Evolutionary conservation across 1,140 invertebrate genomes (phyloP).

Genomic region (Drosophila willistoni): DNA sequence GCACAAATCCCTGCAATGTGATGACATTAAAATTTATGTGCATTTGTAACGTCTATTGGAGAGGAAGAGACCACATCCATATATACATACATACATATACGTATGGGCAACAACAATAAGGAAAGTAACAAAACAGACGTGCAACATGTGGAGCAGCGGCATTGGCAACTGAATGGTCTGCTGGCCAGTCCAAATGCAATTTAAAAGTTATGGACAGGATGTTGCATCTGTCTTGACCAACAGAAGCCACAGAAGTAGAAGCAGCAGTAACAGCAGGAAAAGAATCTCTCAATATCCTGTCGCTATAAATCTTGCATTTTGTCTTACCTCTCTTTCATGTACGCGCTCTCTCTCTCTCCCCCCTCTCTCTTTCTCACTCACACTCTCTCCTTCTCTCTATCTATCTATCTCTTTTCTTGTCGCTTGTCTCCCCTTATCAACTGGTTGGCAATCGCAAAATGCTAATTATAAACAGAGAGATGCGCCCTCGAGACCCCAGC

Average conservation of each 20-base stretch:
- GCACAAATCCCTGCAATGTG: conserved; percentile 65
- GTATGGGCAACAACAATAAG: not conserved
- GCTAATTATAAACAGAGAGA: conserved; percentile 75
- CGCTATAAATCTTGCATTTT: conserved; percentile 75
- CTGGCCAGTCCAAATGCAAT: conserved; percentile 50
- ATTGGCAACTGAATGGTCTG: conserved; percentile 17
- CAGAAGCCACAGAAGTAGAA: conserved; percentile 14
- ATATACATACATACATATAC: not conserved
- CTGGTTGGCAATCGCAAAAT: conserved; percentile 70
- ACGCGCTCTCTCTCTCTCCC: not conserved
- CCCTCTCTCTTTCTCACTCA: conserved; percentile 10
- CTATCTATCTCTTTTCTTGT: not conserved
- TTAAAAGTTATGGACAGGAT: conserved; percentile 70
- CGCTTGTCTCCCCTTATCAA: conserved; percentile 56
- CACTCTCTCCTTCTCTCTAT: not conserved
- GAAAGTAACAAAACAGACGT: conserved; percentile 37
- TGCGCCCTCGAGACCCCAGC: conserved; percentile 35
- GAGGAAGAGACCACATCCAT: conserved; percentile 6
- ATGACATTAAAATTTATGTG: conserved; percentile 81
- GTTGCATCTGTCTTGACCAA: conserved; percentile 39
- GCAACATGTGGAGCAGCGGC: conserved; percentile 72
- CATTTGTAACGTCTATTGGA: conserved; percentile 65
- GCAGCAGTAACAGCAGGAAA: conserved; percentile 19
- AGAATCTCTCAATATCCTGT: conserved; percentile 78
- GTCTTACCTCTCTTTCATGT: conserved; percentile 32